phyloP scores from a whole-genome alignment of 2,113 vertebrate species.

The Cranoglanis bouderius region DNA sequence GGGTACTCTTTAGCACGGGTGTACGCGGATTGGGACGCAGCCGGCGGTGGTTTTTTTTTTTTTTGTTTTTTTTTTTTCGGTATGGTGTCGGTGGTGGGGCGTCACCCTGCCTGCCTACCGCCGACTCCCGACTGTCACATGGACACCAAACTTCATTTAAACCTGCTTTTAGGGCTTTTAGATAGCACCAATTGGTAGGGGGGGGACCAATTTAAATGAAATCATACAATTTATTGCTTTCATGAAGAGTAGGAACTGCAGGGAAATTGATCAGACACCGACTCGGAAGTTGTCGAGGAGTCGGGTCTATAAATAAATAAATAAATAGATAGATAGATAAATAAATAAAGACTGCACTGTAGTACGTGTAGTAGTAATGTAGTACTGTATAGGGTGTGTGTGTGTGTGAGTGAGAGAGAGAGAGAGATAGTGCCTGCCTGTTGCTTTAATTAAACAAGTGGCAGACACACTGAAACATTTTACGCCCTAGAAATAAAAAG shows the following conservation, averaged over 20 bases:
- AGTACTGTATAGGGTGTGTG: not conserved
- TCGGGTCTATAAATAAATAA: not conserved
- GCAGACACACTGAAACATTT: not conserved
- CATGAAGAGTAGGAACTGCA: not conserved
- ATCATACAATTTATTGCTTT: not conserved
- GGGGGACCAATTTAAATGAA: not conserved
- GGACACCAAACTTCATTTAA: conserved; percentile 45
- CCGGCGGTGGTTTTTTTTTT: not conserved
- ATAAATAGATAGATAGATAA: not conserved
- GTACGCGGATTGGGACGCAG: not conserved
- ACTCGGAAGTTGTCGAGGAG: conserved; percentile 21
- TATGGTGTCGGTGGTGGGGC: conserved; percentile 66
- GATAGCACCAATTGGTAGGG: too few species aligned
- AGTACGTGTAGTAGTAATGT: not conserved
- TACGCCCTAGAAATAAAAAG: not conserved
- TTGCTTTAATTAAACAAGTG: conserved; percentile 23
- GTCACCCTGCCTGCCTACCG: conserved; percentile 66
- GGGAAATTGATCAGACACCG: not conserved
- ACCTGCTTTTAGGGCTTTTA: not conserved
- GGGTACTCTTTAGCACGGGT: conserved; percentile 47
- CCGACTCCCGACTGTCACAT: conserved; percentile 55
- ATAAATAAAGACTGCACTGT: not conserved
- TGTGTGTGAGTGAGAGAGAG: too few species aligned
- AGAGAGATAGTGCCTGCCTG: conserved; percentile 2
- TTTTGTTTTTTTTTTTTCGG: not conserved